A percentile compares a stretch with the other conserved stretches of the same genome.
phyloP scores from a whole-genome alignment of 2,797 vertebrate genomes.

The Todus mexicanus region DNA sequence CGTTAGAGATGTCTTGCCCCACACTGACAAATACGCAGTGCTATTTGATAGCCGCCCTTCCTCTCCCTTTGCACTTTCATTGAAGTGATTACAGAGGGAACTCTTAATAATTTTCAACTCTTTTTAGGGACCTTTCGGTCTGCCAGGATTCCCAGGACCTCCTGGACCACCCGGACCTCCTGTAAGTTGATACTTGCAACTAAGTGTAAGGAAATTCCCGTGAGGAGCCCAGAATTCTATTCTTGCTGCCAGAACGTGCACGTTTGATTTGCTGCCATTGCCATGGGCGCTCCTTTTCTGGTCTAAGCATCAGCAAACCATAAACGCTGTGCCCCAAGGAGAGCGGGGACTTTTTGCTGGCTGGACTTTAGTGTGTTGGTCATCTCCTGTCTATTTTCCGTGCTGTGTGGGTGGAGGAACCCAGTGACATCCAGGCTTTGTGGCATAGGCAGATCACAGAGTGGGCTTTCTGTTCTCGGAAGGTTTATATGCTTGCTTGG shows the following conservation, averaged over 20 bases:
- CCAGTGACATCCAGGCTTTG: background rate
- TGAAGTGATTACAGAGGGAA: background rate
- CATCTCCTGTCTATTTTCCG: background rate
- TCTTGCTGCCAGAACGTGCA: background rate
- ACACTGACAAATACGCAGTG: background rate
- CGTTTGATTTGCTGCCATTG: background rate
- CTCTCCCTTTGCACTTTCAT: background rate
- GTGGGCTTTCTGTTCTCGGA: background rate
- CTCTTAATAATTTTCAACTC: background rate
- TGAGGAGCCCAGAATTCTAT: background rate
- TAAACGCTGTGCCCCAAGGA: background rate
- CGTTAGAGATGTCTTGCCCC: background rate
- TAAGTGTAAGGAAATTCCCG: background rate
- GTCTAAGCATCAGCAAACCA: background rate
- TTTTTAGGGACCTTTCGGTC: slow-evolving; percentile 87
- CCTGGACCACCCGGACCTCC: slow-evolving; percentile 88
- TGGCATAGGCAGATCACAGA: fast-evolving
- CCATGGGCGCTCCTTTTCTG: background rate
- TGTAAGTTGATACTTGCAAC: slow-evolving; percentile 76
- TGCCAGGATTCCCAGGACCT: slow-evolving; percentile 86
- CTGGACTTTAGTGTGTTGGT: background rate
- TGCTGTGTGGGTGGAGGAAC: background rate
- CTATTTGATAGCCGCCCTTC: background rate
- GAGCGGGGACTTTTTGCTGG: background rate
- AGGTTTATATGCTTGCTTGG: background rate